These are phyloP conservation scores for Cyanoliseus patagonus DNA, from an alignment of 2,113 vertebrate species.

Conservation along the genomic window DNA sequence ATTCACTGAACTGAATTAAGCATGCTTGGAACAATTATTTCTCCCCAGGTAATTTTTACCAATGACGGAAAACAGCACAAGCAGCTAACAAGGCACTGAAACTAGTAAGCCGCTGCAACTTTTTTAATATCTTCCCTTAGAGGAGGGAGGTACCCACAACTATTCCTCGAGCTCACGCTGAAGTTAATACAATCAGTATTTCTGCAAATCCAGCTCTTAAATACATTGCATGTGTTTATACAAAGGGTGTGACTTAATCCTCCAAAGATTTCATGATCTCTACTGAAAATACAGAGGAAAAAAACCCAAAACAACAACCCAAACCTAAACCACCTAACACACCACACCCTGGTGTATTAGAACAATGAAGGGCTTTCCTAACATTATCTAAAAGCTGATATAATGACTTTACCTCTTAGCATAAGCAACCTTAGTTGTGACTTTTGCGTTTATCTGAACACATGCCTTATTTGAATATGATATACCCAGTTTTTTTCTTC, in stretches of 20 bases:
- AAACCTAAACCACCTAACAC: not conserved
- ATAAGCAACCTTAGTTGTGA: not conserved
- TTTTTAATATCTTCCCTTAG: not conserved
- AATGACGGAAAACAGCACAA: constrained; percentile 19
- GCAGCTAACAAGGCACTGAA: constrained; percentile 26
- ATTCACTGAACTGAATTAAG: constrained; percentile 34
- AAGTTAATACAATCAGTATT: not conserved
- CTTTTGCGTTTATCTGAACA: not conserved
- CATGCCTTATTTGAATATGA: not conserved
- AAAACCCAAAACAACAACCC: not conserved
- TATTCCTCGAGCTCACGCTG: not conserved
- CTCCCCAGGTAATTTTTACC: constrained; percentile 33
- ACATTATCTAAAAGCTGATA: not conserved
- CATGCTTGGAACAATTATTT: constrained; percentile 25
- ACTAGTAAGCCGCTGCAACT: constrained; percentile 9
- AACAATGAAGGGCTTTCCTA: constrained; percentile 23
- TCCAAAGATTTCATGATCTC: not conserved
- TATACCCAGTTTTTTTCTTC: not conserved
- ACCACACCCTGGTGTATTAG: not conserved
- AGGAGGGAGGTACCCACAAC: not conserved
- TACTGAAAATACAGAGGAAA: not conserved
- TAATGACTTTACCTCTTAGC: not conserved
- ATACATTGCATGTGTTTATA: not conserved
- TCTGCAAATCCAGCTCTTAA: not conserved
- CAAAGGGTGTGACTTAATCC: not conserved